These are phyloP conservation scores for Hydractinia symbiolongicarpus DNA, from an alignment of 30 jellyfish, hydroid and myxozoan genomes.

Conservation along the genomic window DNA sequence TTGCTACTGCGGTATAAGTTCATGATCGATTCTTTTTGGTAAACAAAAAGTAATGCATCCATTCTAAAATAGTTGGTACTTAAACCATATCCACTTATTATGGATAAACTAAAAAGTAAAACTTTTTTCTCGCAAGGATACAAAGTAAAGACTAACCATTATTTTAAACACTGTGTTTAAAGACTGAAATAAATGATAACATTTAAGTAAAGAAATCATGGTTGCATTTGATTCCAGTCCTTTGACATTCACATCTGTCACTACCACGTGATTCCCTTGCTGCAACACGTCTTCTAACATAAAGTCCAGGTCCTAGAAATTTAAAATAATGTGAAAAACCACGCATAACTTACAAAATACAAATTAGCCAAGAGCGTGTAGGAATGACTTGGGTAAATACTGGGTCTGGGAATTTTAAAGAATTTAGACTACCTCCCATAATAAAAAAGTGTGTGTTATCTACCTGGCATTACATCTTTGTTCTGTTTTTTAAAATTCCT, in stretches of 20 bases:
- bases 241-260: constrained; percentile 51
- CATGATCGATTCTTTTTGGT: not conserved
- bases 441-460: too few species aligned
- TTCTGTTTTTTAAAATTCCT: too few species aligned
- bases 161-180: constrained; percentile 55
- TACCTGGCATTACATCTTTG: too few species aligned
- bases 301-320: not conserved
- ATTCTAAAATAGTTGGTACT: too few species aligned
- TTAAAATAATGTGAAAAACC: not conserved
- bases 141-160: constrained; percentile 28
- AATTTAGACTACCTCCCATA: too few species aligned
- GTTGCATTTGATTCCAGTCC: constrained; percentile 32
- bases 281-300: constrained; percentile 9
- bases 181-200: constrained; percentile 34
- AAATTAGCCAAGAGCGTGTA: too few species aligned
- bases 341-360: too few species aligned
- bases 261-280: constrained; percentile 18
- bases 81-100: too few species aligned
- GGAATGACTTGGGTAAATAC: too few species aligned
- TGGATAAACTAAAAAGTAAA: too few species aligned
- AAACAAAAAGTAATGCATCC: not conserved
- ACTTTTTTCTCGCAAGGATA: not conserved
- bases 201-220: constrained; percentile 12
- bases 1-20: not conserved
- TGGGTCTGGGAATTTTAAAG: too few species aligned